Conservation (phyloP, 2,888 invertebrate species). For the Fragum fragum region DNA sequence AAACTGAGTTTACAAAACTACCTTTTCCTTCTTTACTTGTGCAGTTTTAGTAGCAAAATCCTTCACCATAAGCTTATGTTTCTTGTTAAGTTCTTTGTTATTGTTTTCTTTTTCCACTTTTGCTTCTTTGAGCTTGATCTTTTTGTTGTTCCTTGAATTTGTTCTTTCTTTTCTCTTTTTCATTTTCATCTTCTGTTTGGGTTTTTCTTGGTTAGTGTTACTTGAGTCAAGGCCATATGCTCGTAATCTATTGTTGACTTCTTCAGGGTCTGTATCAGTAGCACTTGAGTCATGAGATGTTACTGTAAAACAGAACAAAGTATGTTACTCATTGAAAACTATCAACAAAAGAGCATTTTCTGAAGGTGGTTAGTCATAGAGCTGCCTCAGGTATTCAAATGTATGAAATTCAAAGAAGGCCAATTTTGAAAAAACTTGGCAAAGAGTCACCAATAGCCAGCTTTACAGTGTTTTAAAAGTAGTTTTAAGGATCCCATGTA, state of each 20-base stretch:
- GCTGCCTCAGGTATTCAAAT: too few species aligned
- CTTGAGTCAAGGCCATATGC: constrained; percentile 58
- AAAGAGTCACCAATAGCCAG: too few species aligned
- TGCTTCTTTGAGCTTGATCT: constrained; percentile 84
- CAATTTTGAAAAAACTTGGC: too few species aligned
- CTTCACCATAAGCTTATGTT: constrained; percentile 56
- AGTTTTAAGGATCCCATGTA: too few species aligned
- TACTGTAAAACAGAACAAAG: constrained; percentile 45
- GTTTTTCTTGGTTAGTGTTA: constrained; percentile 42
- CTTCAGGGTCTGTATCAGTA: constrained; percentile 86
- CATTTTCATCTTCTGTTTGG: constrained; percentile 72
- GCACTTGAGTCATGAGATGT: constrained; percentile 80
- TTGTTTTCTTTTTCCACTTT: constrained; percentile 81
- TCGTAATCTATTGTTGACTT: constrained; percentile 79
- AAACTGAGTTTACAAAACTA: too few species aligned
- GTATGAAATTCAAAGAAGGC: too few species aligned
- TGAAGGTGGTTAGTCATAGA: not conserved
- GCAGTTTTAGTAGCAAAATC: constrained; percentile 62
- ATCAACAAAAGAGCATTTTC: not conserved
- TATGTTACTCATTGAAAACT: not conserved
- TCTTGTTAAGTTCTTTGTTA: constrained; percentile 84
- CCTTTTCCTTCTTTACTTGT: constrained; percentile 65
- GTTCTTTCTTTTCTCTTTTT: constrained; percentile 76
- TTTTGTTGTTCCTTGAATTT: constrained; percentile 72
- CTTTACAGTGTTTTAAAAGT: too few species aligned